phyloP scores from a whole-genome alignment of 2,888 invertebrate genomes.

The Dryadula phaetusa region DNA sequence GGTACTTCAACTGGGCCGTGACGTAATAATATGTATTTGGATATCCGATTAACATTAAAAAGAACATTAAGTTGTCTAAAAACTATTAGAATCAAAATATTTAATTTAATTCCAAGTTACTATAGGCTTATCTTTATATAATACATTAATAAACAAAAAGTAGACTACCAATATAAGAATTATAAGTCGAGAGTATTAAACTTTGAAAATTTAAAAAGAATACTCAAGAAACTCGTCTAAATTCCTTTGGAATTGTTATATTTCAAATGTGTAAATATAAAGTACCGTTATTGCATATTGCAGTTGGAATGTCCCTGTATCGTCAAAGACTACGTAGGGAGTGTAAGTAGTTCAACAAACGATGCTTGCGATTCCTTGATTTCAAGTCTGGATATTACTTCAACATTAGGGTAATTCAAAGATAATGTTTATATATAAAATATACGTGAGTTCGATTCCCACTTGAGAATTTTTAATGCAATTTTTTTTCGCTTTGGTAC shows the following conservation, averaged over 20 bases:
- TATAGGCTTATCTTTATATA: neutral
- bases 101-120: neutral
- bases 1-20: conserved; percentile 21
- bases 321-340: neutral
- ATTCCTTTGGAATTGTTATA: neutral
- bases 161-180: no score
- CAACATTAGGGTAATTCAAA: neutral
- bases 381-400: neutral
- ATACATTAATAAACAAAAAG: neutral
- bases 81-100: neutral
- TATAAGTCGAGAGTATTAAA: no score
- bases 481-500: no score
- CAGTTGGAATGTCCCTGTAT: conserved; percentile 1
- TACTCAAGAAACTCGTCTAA: no score
- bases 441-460: no score
- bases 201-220: no score
- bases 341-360: neutral
- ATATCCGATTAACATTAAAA: neutral
- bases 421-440: neutral
- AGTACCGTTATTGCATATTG: neutral
- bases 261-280: neutral
- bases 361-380: neutral
- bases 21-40: neutral
- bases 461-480: no score
- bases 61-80: neutral